A percentile compares a stretch with the other conserved stretches of the same genome.
phyloP scores from a whole-genome alignment of 2,797 vertebrate genomes.

The Ceyx erithaca region DNA sequence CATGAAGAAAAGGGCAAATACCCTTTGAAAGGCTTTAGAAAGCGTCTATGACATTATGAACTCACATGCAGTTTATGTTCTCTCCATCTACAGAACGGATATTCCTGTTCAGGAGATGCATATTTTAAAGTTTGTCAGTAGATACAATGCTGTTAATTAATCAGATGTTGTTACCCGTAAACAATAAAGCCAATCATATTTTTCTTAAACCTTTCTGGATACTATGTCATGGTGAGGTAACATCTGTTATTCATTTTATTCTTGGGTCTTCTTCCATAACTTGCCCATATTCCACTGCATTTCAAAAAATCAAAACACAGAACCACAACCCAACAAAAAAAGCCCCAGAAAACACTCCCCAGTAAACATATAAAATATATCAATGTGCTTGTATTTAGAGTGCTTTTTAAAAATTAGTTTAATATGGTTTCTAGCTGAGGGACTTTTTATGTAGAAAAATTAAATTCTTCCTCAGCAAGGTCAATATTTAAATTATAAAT shows the following conservation, averaged over 20 bases:
- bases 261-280: not conserved
- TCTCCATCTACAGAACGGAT: not conserved
- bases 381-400: not conserved
- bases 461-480: not conserved
- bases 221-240: not conserved
- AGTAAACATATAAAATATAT: not conserved
- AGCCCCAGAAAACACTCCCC: rapidly evolving
- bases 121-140: not conserved
- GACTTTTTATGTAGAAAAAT: not conserved
- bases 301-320: not conserved
- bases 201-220: not conserved
- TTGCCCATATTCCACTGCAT: not conserved
- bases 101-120: not conserved
- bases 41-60: not conserved
- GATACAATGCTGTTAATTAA: not conserved
- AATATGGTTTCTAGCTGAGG: not conserved
- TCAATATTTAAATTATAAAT: not conserved
- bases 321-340: rapidly evolving
- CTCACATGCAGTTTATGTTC: rapidly evolving
- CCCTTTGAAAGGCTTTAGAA: not conserved
- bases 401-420: not conserved
- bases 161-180: not conserved
- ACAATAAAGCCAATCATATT: not conserved
- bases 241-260: not conserved
- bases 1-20: rapidly evolving